Conservation (phyloP, 1,140 invertebrate genomes). For the Psilanteris sp. region DNA sequence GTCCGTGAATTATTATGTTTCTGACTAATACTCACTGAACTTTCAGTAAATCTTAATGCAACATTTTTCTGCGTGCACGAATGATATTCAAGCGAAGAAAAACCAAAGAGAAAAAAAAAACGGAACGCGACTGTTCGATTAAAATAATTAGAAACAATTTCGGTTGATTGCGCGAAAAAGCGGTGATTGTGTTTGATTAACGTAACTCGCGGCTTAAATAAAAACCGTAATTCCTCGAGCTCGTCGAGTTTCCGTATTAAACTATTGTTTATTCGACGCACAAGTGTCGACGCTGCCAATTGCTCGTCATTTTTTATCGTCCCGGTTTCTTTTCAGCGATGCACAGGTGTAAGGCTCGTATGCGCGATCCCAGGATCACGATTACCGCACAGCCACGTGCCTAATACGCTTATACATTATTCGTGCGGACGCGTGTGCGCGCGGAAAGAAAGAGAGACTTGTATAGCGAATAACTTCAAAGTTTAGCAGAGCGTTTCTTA, state of each 20-base stretch:
- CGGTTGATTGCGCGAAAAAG: no score
- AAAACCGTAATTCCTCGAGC: no score
- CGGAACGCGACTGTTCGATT: no score
- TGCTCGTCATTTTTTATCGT: slow-evolving; percentile 21
- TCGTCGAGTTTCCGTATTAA: slow-evolving; percentile 10
- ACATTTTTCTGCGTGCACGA: no score
- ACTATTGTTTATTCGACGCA: slow-evolving; percentile 12
- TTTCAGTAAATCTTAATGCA: no score
- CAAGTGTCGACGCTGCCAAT: slow-evolving; percentile 21
- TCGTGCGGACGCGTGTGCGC: slow-evolving; percentile 4
- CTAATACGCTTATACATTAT: slow-evolving; percentile 20
- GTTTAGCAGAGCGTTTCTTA: slow-evolving; percentile 73
- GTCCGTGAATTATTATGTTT: no score
- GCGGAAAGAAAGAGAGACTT: background rate
- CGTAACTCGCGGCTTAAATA: no score
- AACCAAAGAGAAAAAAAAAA: no score
- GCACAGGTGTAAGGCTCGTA: slow-evolving; percentile 39
- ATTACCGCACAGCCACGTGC: slow-evolving; percentile 35
- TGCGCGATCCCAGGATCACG: slow-evolving; percentile 1
- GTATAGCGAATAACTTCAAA: slow-evolving; percentile 66
- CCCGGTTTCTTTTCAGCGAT: slow-evolving; percentile 8
- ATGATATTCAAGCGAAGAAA: no score
- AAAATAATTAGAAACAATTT: no score
- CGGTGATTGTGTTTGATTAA: no score
- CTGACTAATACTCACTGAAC: no score